Conservation (phyloP, 1,140 invertebrate genomes). For the Pissodes strobi region DNA sequence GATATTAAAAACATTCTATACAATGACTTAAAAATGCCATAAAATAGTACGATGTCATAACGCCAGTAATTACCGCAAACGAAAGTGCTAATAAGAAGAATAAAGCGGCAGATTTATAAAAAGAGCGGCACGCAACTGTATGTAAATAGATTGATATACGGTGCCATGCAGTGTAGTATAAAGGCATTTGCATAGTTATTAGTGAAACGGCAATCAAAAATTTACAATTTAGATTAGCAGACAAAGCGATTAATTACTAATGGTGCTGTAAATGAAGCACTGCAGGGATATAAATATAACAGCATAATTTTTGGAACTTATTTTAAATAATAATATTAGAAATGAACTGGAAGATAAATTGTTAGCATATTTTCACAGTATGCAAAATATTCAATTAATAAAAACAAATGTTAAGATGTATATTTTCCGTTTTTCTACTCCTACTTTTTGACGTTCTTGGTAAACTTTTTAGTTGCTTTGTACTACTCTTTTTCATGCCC, state of each 20-base stretch:
- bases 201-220: slow-evolving; percentile 39
- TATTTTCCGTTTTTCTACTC: no score
- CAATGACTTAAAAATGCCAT: slow-evolving; percentile 19
- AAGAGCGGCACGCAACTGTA: slow-evolving; percentile 39
- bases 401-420: no score
- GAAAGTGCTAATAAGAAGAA: slow-evolving; percentile 41
- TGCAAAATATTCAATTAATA: no score
- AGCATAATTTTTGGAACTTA: no score
- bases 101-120: slow-evolving; percentile 34
- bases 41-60: slow-evolving; percentile 25
- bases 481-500: no score
- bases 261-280: slow-evolving; percentile 3
- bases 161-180: slow-evolving; percentile 33
- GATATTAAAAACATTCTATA: no score
- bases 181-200: slow-evolving; percentile 43
- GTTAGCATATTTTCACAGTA: no score
- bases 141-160: slow-evolving; percentile 43
- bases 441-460: no score
- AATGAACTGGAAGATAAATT: no score
- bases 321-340: no score
- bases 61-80: slow-evolving; percentile 24
- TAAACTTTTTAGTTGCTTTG: no score
- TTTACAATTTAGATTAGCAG: slow-evolving; percentile 43
- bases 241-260: slow-evolving; percentile 40
- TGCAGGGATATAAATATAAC: neutral